Conservation (phyloP, 92 coral and sea anemone species). For the Phenganax stokvisi region DNA sequence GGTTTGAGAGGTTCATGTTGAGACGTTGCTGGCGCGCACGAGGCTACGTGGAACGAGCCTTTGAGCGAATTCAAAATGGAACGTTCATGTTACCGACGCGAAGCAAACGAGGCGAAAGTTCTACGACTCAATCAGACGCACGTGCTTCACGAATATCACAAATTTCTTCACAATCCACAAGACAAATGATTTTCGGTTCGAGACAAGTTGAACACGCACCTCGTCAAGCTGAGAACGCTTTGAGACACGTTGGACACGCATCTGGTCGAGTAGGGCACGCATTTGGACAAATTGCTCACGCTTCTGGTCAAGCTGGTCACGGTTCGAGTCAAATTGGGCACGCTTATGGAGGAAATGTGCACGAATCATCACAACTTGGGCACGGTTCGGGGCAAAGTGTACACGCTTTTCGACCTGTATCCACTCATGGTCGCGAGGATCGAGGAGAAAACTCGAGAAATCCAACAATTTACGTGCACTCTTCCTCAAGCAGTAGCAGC, state of each 20-base stretch:
- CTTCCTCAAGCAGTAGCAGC: constrained; percentile 11
- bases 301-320: background rate
- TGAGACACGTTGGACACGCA: background rate
- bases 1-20: constrained; percentile 60
- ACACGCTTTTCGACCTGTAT: background rate
- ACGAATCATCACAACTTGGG: background rate
- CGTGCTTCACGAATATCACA: background rate
- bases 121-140: background rate
- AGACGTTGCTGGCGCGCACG: constrained; percentile 88
- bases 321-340: background rate
- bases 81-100: background rate
- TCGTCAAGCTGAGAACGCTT: background rate
- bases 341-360: background rate
- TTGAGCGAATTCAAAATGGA: constrained; percentile 19
- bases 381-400: background rate
- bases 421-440: background rate
- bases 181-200: background rate
- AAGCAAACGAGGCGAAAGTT: constrained; percentile 3
- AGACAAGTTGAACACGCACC: background rate
- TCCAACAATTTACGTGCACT: background rate
- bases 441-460: background rate
- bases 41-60: constrained; percentile 77
- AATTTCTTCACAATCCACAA: background rate
- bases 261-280: background rate
- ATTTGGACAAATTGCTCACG: background rate